A percentile compares a stretch with the other conserved stretches of the same genome.
phyloP scores from a whole-genome alignment of 2,888 invertebrate genomes.

The Meandrusa payeni region DNA sequence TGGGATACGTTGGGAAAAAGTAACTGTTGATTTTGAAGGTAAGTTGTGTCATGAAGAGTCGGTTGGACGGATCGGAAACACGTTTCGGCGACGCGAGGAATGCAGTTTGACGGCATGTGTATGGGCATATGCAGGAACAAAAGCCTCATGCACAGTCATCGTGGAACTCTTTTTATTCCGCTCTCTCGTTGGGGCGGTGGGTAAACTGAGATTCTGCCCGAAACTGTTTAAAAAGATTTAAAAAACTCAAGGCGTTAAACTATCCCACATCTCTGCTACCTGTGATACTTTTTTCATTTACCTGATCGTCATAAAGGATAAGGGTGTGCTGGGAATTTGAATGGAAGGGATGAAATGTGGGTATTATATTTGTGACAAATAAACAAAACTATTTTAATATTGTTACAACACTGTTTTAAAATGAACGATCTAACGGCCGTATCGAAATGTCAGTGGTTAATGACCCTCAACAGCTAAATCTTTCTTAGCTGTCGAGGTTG shows the following conservation, averaged over 20 bases:
- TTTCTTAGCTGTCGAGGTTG: too few species aligned
- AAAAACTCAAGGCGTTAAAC: not conserved
- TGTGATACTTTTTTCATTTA: slow-evolving; percentile 46
- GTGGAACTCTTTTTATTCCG: slow-evolving; percentile 65
- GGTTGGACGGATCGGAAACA: slow-evolving; percentile 60
- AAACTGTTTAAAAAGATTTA: slow-evolving; percentile 19
- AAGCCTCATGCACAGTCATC: slow-evolving; percentile 75
- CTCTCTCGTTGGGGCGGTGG: slow-evolving; percentile 49
- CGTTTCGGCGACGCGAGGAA: slow-evolving; percentile 75
- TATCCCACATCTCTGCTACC: slow-evolving; percentile 24
- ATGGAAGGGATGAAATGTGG: slow-evolving; percentile 58
- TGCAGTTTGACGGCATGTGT: slow-evolving; percentile 78
- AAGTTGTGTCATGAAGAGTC: slow-evolving; percentile 76
- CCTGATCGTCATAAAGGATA: slow-evolving; percentile 58
- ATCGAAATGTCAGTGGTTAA: slow-evolving; percentile 22
- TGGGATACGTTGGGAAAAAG: slow-evolving; percentile 59
- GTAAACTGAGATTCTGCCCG: slow-evolving; percentile 31
- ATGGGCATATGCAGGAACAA: slow-evolving; percentile 72
- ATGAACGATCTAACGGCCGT: slow-evolving; percentile 19
- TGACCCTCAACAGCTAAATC: slow-evolving; percentile 18
- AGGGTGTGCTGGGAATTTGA: slow-evolving; percentile 66
- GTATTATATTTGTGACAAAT: slow-evolving; percentile 14
- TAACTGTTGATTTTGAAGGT: slow-evolving; percentile 77
- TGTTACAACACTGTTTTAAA: slow-evolving; percentile 18
- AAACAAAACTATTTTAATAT: slow-evolving; percentile 3